Evolutionary conservation across 2,888 invertebrate genomes (phyloP).

Genomic region (Pristionchus fissidentatus): DNA sequence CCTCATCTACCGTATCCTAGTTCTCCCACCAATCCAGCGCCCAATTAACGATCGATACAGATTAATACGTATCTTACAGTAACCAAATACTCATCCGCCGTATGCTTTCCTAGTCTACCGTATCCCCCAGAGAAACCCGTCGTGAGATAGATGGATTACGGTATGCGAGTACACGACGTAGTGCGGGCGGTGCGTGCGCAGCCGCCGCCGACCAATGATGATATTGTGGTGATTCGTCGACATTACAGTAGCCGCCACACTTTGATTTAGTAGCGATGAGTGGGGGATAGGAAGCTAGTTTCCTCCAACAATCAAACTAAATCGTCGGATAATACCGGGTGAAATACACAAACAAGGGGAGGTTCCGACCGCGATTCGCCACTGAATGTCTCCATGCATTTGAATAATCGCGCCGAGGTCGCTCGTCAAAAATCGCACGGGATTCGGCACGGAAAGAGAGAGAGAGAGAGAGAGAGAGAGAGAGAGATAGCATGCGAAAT

Average conservation of each 20-base stretch:
- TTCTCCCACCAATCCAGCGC: too few relatives aligned
- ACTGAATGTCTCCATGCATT: conserved; percentile 10
- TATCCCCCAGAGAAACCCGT: background rate
- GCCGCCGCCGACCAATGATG: conserved; percentile 4
- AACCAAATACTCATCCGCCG: background rate
- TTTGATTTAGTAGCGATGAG: too few relatives aligned
- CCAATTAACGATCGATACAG: too few relatives aligned
- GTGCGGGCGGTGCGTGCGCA: conserved; percentile 4
- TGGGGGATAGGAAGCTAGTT: too few relatives aligned
- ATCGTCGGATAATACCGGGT: background rate
- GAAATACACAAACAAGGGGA: background rate
- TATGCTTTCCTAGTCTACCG: background rate
- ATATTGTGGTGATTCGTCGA: conserved; percentile 13
- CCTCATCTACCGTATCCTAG: background rate
- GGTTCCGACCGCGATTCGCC: background rate
- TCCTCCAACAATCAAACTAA: too few relatives aligned
- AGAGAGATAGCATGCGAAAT: conserved; percentile 46
- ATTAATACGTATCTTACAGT: too few relatives aligned
- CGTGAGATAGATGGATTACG: too few relatives aligned
- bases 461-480: conserved; percentile 17
- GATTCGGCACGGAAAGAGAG: background rate
- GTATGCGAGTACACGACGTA: conserved; percentile 13
- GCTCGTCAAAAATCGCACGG: conserved; percentile 25
- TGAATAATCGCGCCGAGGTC: conserved; percentile 1
- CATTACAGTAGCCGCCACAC: too few relatives aligned